Percentiles rank a stretch among this genome's conserved stretches.
phyloP scores from a whole-genome alignment of 2,113 vertebrate genomes.

The Sinocyclocheilus maitianheensis region DNA sequence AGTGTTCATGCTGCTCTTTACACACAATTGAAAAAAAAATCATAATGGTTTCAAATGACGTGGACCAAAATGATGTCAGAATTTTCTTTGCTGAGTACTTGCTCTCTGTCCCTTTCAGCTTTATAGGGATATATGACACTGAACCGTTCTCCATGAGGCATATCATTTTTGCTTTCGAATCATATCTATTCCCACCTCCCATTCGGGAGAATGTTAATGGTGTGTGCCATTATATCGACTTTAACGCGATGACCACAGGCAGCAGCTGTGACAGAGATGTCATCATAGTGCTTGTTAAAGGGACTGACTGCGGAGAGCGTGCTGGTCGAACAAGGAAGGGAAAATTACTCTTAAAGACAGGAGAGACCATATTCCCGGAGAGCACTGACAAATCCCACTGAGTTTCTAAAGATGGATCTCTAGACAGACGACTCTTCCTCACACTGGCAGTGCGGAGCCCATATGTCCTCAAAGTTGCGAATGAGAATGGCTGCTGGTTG shows the following conservation, averaged over 20 bases:
- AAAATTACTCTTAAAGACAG: slow-evolving; percentile 40
- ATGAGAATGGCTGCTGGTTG: background rate
- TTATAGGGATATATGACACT: background rate
- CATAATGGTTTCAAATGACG: background rate
- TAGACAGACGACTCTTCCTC: slow-evolving; percentile 12
- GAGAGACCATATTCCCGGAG: slow-evolving; percentile 10
- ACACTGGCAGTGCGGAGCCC: slow-evolving; percentile 1
- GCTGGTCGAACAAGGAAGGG: background rate
- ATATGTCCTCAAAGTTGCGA: slow-evolving; percentile 13
- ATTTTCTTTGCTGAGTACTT: background rate
- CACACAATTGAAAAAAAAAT: background rate
- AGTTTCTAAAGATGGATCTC: slow-evolving; percentile 22
- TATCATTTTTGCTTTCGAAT: slow-evolving; percentile 5
- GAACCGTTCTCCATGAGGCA: background rate
- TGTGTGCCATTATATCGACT: background rate
- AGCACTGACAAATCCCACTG: slow-evolving; percentile 15
- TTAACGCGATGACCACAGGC: background rate
- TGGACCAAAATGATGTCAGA: background rate
- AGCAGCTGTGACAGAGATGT: slow-evolving; percentile 14
- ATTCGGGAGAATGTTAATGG: slow-evolving; percentile 13
- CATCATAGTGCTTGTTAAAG: slow-evolving; percentile 1
- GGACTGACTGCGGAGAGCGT: slow-evolving; percentile 16
- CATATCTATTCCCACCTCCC: background rate
- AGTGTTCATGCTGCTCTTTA: background rate
- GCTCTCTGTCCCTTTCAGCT: background rate